Evolutionary conservation across 2,797 vertebrate species (phyloP).

Genomic region (Fistularia commersonii): DNA sequence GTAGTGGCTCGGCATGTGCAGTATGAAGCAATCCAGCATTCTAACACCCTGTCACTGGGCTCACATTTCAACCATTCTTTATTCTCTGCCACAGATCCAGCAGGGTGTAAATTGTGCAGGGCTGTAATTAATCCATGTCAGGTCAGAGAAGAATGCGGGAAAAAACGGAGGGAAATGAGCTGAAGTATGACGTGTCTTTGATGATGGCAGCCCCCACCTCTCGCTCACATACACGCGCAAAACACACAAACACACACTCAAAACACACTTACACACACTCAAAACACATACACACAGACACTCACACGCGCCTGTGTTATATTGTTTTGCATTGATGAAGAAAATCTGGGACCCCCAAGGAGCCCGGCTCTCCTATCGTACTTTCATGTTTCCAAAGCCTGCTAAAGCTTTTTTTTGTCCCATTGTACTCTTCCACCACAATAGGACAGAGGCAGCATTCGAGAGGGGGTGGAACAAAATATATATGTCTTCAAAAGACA

Average conservation of each 20-base stretch:
- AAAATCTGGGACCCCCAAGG: conserved; percentile 62
- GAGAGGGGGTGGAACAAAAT: conserved; percentile 27
- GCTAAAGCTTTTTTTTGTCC: conserved; percentile 57
- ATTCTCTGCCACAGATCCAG: conserved; percentile 63
- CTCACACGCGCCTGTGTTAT: conserved; percentile 12
- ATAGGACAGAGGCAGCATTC: conserved; percentile 32
- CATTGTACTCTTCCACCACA: conserved; percentile 42
- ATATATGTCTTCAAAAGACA: conserved; percentile 52
- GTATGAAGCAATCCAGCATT: conserved; percentile 63
- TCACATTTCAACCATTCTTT: conserved; percentile 69
- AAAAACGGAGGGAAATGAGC: conserved; percentile 48
- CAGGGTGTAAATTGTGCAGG: conserved; percentile 68
- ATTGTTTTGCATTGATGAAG: conserved; percentile 65
- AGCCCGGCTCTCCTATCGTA: conserved; percentile 55
- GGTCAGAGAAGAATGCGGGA: conserved; percentile 50
- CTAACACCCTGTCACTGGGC: conserved; percentile 60
- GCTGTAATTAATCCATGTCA: conserved; percentile 78
- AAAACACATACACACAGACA: conserved; percentile 1
- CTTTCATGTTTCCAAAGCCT: conserved; percentile 71
- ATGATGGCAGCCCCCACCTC: conserved; percentile 57
- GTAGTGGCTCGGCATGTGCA: conserved; percentile 36
- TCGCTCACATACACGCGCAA: neutral
- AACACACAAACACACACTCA: neutral
- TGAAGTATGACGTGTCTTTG: conserved; percentile 69
- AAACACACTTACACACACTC: neutral